These are phyloP conservation scores for Macrochelys suwanniensis DNA, from an alignment of 2,797 vertebrate genomes.

Conservation along the genomic window DNA sequence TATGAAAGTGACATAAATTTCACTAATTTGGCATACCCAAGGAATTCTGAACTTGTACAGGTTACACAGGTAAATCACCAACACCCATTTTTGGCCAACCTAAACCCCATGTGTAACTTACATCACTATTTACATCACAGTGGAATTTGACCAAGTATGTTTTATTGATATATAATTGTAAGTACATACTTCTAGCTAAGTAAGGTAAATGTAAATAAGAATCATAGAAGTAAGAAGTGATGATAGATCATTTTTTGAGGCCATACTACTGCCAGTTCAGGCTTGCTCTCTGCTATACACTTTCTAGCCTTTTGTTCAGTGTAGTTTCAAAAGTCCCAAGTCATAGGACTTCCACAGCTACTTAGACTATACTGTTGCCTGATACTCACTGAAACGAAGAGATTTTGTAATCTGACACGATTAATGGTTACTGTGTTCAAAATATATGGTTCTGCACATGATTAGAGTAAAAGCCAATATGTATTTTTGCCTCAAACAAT, in stretches of 20 bases:
- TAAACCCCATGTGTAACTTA: not conserved
- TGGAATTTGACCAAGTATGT: not conserved
- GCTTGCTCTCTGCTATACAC: not conserved
- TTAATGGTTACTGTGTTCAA: accelerated
- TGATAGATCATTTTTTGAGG: not conserved
- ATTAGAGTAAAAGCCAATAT: not conserved
- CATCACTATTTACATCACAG: not conserved
- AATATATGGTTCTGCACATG: accelerated
- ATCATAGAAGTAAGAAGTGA: not conserved
- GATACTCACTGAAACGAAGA: accelerated
- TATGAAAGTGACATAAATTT: accelerated
- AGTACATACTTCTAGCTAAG: not conserved
- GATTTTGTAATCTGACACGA: not conserved
- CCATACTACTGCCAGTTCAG: not conserved
- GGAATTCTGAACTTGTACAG: not conserved
- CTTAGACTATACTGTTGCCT: not conserved
- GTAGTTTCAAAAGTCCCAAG: not conserved
- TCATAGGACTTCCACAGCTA: not conserved
- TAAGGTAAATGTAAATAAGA: not conserved
- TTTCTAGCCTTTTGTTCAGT: not conserved
- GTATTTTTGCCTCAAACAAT: not conserved
- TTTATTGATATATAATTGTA: not conserved
- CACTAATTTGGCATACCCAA: accelerated
- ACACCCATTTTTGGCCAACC: accelerated
- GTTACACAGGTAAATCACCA: accelerated